Base-by-base conservation (phyloP, 2,113 vertebrate species). In the rabbit (Oryctolagus cuniculus) region DNA sequence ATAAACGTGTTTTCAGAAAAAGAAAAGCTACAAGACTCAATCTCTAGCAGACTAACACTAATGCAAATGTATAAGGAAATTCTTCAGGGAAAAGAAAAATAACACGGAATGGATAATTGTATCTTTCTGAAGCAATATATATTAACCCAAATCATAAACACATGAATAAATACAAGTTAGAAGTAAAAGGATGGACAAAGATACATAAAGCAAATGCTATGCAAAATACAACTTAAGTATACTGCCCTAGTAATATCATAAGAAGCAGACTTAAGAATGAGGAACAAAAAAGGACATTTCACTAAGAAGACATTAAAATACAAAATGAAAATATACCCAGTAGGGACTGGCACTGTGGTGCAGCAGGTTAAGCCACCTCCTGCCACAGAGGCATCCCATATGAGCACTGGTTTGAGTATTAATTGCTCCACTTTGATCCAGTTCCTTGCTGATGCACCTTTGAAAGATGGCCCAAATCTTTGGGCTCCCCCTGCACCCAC, bases 61-160 rank as follows among this genome's bases (percentile, higher is more conserved):
- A 25, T 44, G 44, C 74, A 67, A 83, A 89, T 82, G 29, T 75
- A 44, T 51, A 88, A 88, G 38, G 25, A 92, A 75, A 89, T 66
- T 66, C 79, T 83, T 69, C 61, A 69, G 61, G 34, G 44, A 69
- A 88, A 83, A 93, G 34, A 74, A 27, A 72, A 64, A 80, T 66
- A 49, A 85, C 73, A 89, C 0, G 8, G 10, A 75, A 77, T 44
- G 12, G 31, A 89, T 61, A 77, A 9, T 78, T 78, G 24, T 58
- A 36, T 51, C 34, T 61, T n/a, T 64, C 51, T 21, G 61, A 89
- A 89, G 36, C 13, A 84, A 84, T 63, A 24, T 69, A 84, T n/a
- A 84, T 2, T 38, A 75, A 70, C 79, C 21, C 3, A 55, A 66
- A 38, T 74, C 77, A 81, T 81, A 82, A 88, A 74, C 67, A n/a